Evolutionary conservation across 2,888 invertebrate genomes (phyloP), one percentile per base, ranked within the genome.

Genomic region (Drosophila mercatorum): DNA sequence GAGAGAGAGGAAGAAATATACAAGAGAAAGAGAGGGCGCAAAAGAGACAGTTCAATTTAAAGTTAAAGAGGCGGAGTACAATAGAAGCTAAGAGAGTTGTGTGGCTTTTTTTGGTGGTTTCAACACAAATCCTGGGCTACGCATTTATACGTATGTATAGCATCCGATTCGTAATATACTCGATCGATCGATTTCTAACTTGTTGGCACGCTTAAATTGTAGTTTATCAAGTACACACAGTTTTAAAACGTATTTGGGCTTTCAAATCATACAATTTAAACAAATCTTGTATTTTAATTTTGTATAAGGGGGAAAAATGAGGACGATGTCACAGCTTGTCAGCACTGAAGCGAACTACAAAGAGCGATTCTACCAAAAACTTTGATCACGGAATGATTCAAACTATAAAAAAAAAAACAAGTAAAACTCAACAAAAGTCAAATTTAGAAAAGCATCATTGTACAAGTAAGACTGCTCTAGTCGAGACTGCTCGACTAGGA

Each of bases 281-380:
- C 5, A 28, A 28, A 46, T 46, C 26, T 46, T 28, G 1, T 12
- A 26, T 28, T 47, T 28, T 28, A 2, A 46, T 47, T 28, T 12
- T 28, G 5, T 14, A 22, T 26, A 36, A 36, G 12, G 14, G 5
- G n/a, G 26, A 26, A 31, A 1, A 44, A 55, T 10, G 28, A 59
- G 58, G 22, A 36, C 44, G 36, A 44, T 38, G 40, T 40, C 68
- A 62, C 44, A 67, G 52, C 47, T 58, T 41, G 36, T 44, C 46
- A 52, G 47, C 17, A 53, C 43, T 58, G 22, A 17, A 38, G 36
- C 22, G 41, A 31, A 17, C 38, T 43, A n/a, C n/a, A 51, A 36
- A 34, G 17, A 22, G 34, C 46, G 36, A 49, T 56, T 52, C 12
- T 60, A 46, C 51, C 5, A 57, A 36, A 36, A 44, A n/a, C 10